phyloP scores from a whole-genome alignment of 2,888 invertebrate genomes.

The Ametastegia equiseti region DNA sequence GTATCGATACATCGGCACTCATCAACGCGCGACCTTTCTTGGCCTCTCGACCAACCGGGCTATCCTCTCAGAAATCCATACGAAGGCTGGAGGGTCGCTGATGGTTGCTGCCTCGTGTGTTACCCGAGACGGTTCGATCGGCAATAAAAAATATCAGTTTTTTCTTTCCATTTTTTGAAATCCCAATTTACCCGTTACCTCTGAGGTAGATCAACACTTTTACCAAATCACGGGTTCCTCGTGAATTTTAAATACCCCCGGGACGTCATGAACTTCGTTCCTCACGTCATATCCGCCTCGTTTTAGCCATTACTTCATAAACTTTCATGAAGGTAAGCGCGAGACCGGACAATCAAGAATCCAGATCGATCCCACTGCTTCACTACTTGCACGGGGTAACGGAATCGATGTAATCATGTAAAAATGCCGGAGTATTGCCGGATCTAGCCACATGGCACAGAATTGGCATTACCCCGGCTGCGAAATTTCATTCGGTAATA shows the following conservation, averaged over 20 bases:
- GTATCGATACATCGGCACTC: slow-evolving; percentile 52
- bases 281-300: background rate
- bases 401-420: slow-evolving; percentile 2
- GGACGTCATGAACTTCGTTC: slow-evolving; percentile 23
- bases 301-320: background rate
- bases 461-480: too few relatives aligned
- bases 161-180: slow-evolving; percentile 5
- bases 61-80: slow-evolving; percentile 48
- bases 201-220: slow-evolving; percentile 30
- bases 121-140: slow-evolving; percentile 43
- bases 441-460: too few relatives aligned
- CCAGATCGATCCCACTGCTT: background rate
- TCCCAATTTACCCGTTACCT: slow-evolving; percentile 24
- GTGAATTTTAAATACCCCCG: slow-evolving; percentile 35
- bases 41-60: slow-evolving; percentile 49
- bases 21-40: slow-evolving; percentile 51
- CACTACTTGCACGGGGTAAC: background rate
- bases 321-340: background rate
- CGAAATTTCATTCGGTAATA: too few relatives aligned
- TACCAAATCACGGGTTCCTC: slow-evolving; percentile 27
- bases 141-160: slow-evolving; percentile 20
- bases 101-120: slow-evolving; percentile 36
- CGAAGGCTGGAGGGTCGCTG: slow-evolving; percentile 44
- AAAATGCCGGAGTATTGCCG: too few relatives aligned
- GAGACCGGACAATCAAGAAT: background rate